A percentile compares a stretch with the other conserved stretches of the same genome.
Evolutionary conservation across 1,140 invertebrate genomes (phyloP).

Genomic region (Luehdorfia chinensis): DNA sequence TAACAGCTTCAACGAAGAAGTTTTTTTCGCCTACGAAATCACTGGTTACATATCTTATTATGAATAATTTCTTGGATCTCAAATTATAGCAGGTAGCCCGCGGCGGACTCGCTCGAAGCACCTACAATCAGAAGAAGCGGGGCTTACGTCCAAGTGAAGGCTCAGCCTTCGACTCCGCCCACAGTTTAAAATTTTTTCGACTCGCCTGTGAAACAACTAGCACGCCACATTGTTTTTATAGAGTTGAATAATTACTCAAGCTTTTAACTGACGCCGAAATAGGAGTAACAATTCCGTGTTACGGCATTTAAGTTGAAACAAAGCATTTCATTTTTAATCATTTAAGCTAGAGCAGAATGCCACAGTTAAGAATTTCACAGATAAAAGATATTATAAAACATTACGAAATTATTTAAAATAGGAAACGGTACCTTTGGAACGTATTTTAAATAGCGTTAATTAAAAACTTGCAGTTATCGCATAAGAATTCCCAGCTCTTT

Average conservation of each 20-base stretch:
- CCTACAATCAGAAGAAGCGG: conserved; percentile 53
- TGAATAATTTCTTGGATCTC: conserved; percentile 68
- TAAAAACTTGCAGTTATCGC: conserved; percentile 59
- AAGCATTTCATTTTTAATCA: no score
- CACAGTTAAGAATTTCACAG: no score
- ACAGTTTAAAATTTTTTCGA: conserved; percentile 72
- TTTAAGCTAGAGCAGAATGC: no score
- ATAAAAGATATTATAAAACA: no score
- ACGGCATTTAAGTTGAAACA: no score
- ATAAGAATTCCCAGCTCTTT: conserved; percentile 37
- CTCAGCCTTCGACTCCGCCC: conserved; percentile 51
- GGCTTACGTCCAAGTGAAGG: conserved; percentile 46
- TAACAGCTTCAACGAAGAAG: neutral
- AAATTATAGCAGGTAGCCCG: conserved; percentile 73
- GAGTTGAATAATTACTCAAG: conserved; percentile 16
- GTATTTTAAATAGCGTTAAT: conserved; percentile 44
- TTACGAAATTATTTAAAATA: no score
- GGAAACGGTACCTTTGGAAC: no score
- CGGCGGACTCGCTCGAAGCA: conserved; percentile 47
- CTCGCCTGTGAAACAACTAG: conserved; percentile 61
- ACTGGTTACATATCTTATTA: conserved; percentile 71
- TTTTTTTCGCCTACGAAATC: conserved; percentile 40
- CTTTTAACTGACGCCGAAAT: neutral
- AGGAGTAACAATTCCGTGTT: neutral
- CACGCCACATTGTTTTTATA: conserved; percentile 57